Evolutionary conservation across 2,113 vertebrate species (phyloP).

Genomic region (Myotis davidii): DNA sequence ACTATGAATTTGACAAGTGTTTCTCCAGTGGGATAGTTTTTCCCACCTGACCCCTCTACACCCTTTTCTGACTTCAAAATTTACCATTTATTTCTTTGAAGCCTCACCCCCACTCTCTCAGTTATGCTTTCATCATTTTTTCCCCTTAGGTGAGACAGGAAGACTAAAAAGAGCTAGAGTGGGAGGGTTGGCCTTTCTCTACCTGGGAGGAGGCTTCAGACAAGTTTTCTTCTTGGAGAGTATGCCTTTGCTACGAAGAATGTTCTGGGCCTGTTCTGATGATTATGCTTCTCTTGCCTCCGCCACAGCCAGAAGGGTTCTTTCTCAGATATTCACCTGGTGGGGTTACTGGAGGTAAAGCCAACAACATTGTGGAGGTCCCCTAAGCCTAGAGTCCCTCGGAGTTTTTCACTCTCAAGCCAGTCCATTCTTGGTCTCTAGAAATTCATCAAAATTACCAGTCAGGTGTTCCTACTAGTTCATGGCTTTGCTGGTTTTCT

Average conservation of each 20-base stretch:
- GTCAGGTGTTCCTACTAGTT: not conserved
- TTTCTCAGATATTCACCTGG: not conserved
- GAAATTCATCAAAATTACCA: not conserved
- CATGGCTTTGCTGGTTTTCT: not conserved
- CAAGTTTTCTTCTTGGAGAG: not conserved
- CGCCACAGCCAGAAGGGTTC: not conserved
- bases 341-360: not conserved
- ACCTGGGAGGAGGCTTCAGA: not conserved
- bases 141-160: not conserved
- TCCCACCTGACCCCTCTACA: not conserved
- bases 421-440: not conserved
- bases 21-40: not conserved
- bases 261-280: not conserved
- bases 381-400: not conserved
- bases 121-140: not conserved
- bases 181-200: fast-evolving
- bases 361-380: not conserved
- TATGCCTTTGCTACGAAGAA: not conserved
- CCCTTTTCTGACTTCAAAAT: not conserved
- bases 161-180: not conserved
- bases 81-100: not conserved
- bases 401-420: not conserved
- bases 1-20: not conserved
- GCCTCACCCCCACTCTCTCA: not conserved
- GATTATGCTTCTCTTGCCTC: not conserved